Evolutionary conservation across 2,797 vertebrate species (phyloP), one percentile per base, ranked within the genome.

Genomic region (Cirrhinus mrigala): DNA sequence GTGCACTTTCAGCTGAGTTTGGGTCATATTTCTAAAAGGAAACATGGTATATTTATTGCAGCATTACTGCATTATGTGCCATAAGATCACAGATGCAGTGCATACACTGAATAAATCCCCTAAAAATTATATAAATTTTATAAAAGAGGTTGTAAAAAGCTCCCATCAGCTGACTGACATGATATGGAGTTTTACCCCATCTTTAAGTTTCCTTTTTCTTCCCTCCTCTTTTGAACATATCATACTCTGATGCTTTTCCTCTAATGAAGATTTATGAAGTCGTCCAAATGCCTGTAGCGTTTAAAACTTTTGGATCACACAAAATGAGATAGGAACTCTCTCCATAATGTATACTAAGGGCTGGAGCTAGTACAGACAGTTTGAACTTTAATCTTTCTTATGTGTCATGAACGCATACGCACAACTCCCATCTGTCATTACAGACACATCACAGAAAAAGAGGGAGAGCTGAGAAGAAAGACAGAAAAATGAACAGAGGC

Each of bases 351-450:
- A 89, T 91, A 90, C 91, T 92, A 90, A 86, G 92, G 88, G 87
- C 88, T 93, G 89, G 85, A 85, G 81, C 91, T 89, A 89, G 91
- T 91, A 86, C 52, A 82, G 86, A 89, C 88, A 92, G 88, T 89
- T 88, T 92, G 90, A 93, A 92, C 92, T 91, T 91, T 93, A 94
- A 94, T 94, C 93, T 92, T 79, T 83, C 85, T 85, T 88, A 76
- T 83, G 85, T 88, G 85, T 89, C 93, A 94, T 93, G 91, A 90
- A 89, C 84, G 88, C 90, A 85, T 84, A 85, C 88, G 91, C 86
- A 92, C 93, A 94, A 91, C 91, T 92, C 90, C 90, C 75, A 86
- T 91, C 90, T 15, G 91, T 93, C 93, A 93, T 89, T 90, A 91
- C 20, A 88, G 81, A 89, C 79, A 86, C 80, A 85, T 83, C 79